phyloP scores from a whole-genome alignment of 2,113 vertebrate species.

The Panthera leo region DNA sequence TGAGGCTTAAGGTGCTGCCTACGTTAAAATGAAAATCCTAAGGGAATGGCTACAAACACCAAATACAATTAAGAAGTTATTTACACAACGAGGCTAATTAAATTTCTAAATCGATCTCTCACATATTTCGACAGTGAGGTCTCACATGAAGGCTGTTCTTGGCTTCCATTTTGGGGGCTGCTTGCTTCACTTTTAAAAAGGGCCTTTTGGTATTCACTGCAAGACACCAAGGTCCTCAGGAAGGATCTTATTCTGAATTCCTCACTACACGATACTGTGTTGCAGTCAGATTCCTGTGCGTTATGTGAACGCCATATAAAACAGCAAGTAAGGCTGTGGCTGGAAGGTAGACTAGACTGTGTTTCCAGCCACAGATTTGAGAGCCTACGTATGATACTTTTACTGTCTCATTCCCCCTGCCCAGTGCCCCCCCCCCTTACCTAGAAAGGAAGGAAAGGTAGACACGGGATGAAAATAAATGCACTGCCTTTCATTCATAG shows the following conservation, averaged over 20 bases:
- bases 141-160: neutral
- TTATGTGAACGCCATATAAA: neutral
- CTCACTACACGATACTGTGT: neutral
- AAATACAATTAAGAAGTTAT: neutral
- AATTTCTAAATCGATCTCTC: neutral
- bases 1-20: neutral
- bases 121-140: neutral
- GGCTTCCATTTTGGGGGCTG: neutral
- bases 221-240: neutral
- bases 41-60: neutral
- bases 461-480: neutral
- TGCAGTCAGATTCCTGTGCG: neutral
- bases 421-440: neutral
- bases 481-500: neutral
- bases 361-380: neutral
- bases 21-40: neutral
- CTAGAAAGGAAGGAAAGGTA: neutral
- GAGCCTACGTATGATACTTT: neutral
- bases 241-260: slow-evolving; percentile 10
- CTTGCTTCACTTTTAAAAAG: neutral
- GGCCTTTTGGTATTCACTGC: neutral
- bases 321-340: neutral
- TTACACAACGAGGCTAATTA: neutral
- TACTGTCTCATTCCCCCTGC: neutral
- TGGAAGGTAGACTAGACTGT: neutral